These are phyloP conservation scores for Ptychoptera contaminata DNA, from an alignment of 2,888 invertebrate genomes.

Conservation along the genomic window DNA sequence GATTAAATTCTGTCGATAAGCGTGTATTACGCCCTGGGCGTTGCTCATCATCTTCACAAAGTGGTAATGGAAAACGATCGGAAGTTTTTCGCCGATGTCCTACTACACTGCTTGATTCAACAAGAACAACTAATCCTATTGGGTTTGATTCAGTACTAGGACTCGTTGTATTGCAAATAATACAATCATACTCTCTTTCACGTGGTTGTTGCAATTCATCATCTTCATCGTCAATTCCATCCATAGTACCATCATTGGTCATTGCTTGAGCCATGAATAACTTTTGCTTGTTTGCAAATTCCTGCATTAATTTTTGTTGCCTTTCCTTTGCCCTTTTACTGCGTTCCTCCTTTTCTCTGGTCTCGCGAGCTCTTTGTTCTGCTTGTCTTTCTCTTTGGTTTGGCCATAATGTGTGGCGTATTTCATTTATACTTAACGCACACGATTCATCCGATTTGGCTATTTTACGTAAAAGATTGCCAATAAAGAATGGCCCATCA, in stretches of 20 bases:
- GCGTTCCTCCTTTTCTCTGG: constrained; percentile 65
- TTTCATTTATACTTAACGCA: constrained; percentile 50
- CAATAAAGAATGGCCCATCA: constrained; percentile 79
- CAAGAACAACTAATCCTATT: constrained; percentile 76
- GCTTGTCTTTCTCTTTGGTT: constrained; percentile 63
- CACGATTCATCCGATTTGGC: constrained; percentile 53
- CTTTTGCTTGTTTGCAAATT: constrained; percentile 80
- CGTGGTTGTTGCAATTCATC: constrained; percentile 40
- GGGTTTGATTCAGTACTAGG: constrained; percentile 70
- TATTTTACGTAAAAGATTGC: constrained; percentile 60
- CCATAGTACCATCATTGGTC: constrained; percentile 44
- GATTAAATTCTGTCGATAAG: constrained; percentile 57
- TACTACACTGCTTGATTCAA: constrained; percentile 73
- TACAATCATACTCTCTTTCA: constrained; percentile 77
- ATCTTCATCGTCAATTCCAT: constrained; percentile 41
- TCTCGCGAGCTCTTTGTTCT: constrained; percentile 46
- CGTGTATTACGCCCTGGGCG: constrained; percentile 42
- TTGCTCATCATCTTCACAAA: constrained; percentile 47
- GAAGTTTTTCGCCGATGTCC: constrained; percentile 47
- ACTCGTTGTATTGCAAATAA: constrained; percentile 84
- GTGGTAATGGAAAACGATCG: constrained; percentile 36
- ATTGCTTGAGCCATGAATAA: constrained; percentile 64
- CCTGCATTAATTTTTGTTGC: constrained; percentile 82
- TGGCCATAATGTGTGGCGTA: constrained; percentile 64
- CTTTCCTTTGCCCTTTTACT: constrained; percentile 72